Conservation (phyloP, 2,113 vertebrate genomes). For the Nestor notabilis region DNA sequence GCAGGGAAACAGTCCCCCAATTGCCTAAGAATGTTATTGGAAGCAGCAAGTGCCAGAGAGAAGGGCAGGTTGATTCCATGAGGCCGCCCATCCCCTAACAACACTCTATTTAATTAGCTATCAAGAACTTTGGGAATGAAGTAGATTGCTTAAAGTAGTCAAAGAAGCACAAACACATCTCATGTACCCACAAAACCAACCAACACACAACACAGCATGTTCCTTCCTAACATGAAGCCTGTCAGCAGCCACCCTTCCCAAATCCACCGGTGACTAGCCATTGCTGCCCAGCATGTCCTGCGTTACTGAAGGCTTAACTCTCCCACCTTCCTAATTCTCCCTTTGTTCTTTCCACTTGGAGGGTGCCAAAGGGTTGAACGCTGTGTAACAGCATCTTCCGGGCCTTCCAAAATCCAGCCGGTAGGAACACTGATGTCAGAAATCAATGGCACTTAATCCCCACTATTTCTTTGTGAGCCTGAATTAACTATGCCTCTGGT, state of each 20-base stretch:
- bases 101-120: slow-evolving; percentile 56
- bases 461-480: neutral
- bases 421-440: neutral
- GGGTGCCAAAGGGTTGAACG: neutral
- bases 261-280: neutral
- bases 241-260: neutral
- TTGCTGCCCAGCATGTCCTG: neutral
- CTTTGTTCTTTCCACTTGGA: neutral
- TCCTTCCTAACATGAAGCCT: neutral
- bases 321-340: neutral
- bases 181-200: neutral
- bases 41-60: neutral
- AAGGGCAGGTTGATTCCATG: slow-evolving; percentile 23
- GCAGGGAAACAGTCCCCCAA: neutral
- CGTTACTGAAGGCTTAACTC: neutral
- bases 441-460: neutral
- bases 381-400: neutral
- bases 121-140: slow-evolving; percentile 13
- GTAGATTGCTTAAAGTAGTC: slow-evolving; percentile 1
- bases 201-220: neutral
- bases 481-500: neutral
- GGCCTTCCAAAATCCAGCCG: neutral
- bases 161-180: neutral
- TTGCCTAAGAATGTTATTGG: neutral
- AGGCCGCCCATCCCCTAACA: slow-evolving; percentile 38